phyloP scores from a whole-genome alignment of 2,113 vertebrate genomes.

The Corythornis madagascariensis region DNA sequence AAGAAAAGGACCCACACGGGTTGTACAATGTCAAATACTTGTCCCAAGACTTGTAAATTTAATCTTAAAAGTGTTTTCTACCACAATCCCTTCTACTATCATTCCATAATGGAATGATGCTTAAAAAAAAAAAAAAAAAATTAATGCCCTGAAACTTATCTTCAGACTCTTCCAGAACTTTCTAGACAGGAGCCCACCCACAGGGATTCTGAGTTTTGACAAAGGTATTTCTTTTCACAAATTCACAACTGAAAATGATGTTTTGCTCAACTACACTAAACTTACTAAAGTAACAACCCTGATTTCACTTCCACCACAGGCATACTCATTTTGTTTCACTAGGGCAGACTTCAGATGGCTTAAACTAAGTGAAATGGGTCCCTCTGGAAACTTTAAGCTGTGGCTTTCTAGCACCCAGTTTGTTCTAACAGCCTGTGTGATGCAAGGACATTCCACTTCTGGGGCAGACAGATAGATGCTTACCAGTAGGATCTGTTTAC shows the following conservation, averaged over 20 bases:
- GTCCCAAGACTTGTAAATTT: background rate
- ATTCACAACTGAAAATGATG: background rate
- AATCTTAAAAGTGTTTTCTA: background rate
- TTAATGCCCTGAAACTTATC: background rate
- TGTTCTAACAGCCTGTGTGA: background rate
- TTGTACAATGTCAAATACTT: background rate
- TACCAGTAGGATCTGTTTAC: background rate
- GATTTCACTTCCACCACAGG: background rate
- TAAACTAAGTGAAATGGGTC: background rate
- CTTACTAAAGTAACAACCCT: rapidly evolving
- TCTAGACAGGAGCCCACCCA: background rate
- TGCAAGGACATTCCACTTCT: background rate
- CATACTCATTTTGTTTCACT: background rate
- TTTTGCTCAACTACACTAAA: background rate
- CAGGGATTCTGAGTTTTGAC: background rate
- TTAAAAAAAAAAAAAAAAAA: background rate
- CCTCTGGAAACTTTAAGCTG: background rate
- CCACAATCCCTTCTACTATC: background rate
- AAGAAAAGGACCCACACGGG: background rate
- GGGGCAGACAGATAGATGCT: background rate
- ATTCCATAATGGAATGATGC: background rate
- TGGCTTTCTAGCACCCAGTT: background rate
- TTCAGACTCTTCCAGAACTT: background rate
- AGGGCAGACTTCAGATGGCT: background rate
- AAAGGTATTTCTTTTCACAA: background rate